Conservation (phyloP, 2,797 vertebrate species). For the Sebastes hubbsi region DNA sequence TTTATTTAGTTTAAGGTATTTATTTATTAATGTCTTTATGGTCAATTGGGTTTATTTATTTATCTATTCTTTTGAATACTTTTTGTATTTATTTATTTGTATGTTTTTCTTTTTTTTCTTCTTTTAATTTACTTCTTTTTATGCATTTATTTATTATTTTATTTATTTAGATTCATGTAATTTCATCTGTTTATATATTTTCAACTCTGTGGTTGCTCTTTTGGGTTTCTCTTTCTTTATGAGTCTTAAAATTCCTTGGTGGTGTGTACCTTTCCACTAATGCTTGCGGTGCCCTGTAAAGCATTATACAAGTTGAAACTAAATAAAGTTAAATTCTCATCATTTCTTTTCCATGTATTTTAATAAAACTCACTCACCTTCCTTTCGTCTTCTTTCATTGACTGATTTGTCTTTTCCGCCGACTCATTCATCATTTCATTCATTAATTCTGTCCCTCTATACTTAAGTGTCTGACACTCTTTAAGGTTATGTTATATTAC, state of each 20-base stretch:
- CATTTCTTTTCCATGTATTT: neutral
- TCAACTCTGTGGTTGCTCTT: too few species aligned
- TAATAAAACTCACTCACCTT: neutral
- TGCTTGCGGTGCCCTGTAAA: too few species aligned
- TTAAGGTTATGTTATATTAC: neutral
- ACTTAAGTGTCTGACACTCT: neutral
- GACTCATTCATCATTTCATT: constrained; percentile 7
- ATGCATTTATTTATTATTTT: neutral
- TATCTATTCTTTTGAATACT: neutral
- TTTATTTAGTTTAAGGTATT: too few species aligned
- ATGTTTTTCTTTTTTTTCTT: neutral
- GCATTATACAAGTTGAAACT: neutral
- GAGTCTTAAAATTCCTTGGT: neutral
- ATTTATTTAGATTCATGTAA: too few species aligned
- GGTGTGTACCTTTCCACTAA: too few species aligned
- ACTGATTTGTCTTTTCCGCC: neutral
- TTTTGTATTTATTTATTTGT: neutral
- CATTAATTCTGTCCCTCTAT: neutral
- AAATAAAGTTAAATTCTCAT: neutral
- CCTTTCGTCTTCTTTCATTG: neutral
- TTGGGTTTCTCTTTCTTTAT: too few species aligned
- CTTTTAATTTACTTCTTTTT: neutral
- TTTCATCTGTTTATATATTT: too few species aligned
- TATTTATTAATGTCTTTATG: too few species aligned
- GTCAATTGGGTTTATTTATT: neutral